Evolutionary conservation across 2,888 invertebrate species (phyloP).

Genomic region (Rugalucina vietnamica): DNA sequence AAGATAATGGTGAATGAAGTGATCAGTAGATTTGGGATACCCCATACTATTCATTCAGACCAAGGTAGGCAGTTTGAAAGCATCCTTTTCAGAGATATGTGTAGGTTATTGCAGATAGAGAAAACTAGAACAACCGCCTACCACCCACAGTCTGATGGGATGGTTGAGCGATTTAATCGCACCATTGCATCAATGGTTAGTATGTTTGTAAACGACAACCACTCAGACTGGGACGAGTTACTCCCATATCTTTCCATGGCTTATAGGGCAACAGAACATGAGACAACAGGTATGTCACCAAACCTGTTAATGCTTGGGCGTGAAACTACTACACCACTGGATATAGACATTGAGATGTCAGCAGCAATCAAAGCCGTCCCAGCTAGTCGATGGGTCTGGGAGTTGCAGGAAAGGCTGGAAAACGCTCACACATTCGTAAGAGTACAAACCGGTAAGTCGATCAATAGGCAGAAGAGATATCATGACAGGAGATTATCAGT

Average conservation of each 20-base stretch:
- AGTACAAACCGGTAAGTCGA: neutral
- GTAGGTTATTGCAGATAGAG: neutral
- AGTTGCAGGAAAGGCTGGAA: neutral
- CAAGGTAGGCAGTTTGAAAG: neutral
- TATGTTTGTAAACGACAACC: neutral
- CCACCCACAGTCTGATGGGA: neutral
- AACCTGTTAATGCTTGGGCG: constrained; percentile 4
- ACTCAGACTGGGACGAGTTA: neutral
- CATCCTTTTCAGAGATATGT: neutral
- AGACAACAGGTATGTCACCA: neutral
- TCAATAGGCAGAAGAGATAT: neutral
- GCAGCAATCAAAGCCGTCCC: no score
- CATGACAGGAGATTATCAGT: neutral
- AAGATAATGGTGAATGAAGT: neutral
- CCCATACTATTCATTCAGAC: neutral
- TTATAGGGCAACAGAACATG: neutral
- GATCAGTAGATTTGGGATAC: neutral
- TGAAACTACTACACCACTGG: neutral
- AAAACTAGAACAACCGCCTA: neutral
- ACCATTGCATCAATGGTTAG: neutral
- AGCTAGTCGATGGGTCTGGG: neutral
- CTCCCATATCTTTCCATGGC: neutral
- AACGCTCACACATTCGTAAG: neutral
- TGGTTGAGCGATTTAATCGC: neutral
- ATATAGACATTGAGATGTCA: no score